Percentiles rank a stretch among this genome's conserved stretches.
phyloP scores from a whole-genome alignment of 2,113 vertebrate species.

The Elaphurus davidianus region DNA sequence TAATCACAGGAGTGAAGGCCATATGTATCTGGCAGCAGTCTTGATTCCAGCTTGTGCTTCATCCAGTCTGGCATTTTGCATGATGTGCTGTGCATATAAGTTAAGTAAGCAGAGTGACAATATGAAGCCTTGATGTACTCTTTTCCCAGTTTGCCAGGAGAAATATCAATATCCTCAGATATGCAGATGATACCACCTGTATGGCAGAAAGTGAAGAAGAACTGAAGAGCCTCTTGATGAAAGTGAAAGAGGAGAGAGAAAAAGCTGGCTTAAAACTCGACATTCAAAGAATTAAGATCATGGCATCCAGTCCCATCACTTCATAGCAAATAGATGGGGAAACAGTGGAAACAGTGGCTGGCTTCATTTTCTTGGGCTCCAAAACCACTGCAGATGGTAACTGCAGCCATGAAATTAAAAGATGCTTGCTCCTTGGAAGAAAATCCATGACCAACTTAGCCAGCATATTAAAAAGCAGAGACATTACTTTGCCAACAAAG shows the following conservation, averaged over 20 bases:
- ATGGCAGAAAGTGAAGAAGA: not conserved
- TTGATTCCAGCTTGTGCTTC: not conserved
- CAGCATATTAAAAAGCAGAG: not conserved
- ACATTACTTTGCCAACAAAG: not conserved
- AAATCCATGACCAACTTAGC: not conserved
- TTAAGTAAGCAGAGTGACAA: not conserved
- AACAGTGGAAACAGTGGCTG: not conserved
- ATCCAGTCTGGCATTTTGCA: not conserved
- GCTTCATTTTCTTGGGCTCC: not conserved
- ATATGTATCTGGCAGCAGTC: not conserved
- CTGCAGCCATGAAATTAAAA: not conserved
- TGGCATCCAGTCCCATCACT: not conserved
- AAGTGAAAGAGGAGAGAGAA: not conserved
- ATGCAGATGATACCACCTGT: not conserved
- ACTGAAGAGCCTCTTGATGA: not conserved
- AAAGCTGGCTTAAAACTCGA: not conserved
- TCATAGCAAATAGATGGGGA: not conserved
- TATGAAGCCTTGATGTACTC: not conserved
- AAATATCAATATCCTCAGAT: not conserved
- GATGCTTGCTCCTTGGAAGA: not conserved
- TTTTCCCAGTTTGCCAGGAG: not conserved
- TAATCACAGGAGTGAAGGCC: not conserved
- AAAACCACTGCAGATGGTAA: not conserved
- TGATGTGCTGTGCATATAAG: not conserved
- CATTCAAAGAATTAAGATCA: not conserved